Base-by-base conservation (phyloP, 1,140 invertebrate species). In the Drosophila lowei region DNA sequence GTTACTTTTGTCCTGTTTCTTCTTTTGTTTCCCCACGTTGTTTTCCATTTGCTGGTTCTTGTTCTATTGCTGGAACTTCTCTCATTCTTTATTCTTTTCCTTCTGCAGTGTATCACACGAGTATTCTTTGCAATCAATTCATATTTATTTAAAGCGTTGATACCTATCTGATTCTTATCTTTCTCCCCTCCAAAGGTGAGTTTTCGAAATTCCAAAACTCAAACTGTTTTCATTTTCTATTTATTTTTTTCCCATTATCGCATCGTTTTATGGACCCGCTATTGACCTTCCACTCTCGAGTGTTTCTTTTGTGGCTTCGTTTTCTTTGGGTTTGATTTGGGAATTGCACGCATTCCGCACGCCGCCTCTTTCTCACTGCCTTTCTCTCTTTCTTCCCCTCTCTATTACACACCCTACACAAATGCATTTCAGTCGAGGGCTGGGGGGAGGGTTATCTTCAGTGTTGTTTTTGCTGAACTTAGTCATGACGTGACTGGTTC, bases 401-500 rank as follows among this genome's bases (percentile, higher is more conserved):
- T 16, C 13, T 2, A 5, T 2, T 30, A 18, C 21, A 6, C 8
- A 16, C 28, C 47, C 23, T 53, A 3, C 8, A 18, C 28, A 46
- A 28, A 6, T 54, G 62, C 43, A 67, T 13, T 67, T 67, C 55
- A 0, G 7, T 30, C 4, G 23, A 7, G 28, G 1, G 28, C 8
- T 0, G 8, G 3, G 8, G 8, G 30, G 30, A 3, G 8, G 30
- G 8, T 9, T 30, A 30, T 30, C 30, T 8, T 3, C 2, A 30
- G 7, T 11, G 3, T 70, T 70, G 41, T 50, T 52, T 49, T 71
- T 58, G 53, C 48, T 50, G 18, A 58, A 52, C 47, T 71, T 71
- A 46, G 66, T 71, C 65, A 71, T 71, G 59, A 71, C 67, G 67
- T 71, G 66, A 71, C 67, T 71, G 46, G 67, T 71, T 71, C 67